A percentile compares a stretch with the other conserved stretches of the same genome.
Conservation (phyloP, 2,797 vertebrate species). For the Intellagama lesueurii region DNA sequence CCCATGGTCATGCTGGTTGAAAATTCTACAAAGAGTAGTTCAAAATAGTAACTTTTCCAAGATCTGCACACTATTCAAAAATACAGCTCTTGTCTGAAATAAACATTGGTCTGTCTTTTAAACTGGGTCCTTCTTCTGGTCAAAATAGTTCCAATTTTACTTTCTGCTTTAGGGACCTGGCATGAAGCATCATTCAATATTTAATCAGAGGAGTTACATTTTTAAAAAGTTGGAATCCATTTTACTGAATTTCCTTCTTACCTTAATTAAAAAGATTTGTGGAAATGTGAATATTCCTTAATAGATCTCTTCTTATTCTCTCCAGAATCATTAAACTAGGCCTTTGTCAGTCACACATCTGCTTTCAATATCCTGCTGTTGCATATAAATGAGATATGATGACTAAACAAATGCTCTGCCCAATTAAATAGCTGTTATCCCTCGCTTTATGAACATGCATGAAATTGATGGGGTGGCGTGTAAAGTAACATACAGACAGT, state of each 20-base stretch:
- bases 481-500: slow-evolving; percentile 36
- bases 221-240: background rate
- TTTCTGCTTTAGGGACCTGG: background rate
- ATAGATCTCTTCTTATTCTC: slow-evolving; percentile 3
- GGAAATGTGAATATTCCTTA: slow-evolving; percentile 29
- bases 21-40: background rate
- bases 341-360: slow-evolving; percentile 26
- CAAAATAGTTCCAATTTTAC: too few relatives aligned
- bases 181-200: background rate
- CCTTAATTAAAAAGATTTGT: slow-evolving; percentile 21
- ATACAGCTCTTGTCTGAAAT: background rate
- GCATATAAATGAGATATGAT: slow-evolving; percentile 38
- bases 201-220: slow-evolving; percentile 15
- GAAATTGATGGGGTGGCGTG: slow-evolving; percentile 51
- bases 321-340: background rate
- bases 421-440: slow-evolving; percentile 52
- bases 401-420: slow-evolving; percentile 44
- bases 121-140: background rate
- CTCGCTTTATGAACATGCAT: slow-evolving; percentile 53
- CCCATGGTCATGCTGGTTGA: too few relatives aligned
- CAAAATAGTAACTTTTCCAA: background rate
- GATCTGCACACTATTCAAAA: background rate
- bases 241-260: slow-evolving; percentile 5
- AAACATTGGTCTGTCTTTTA: background rate
- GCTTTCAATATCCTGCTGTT: slow-evolving; percentile 45